Conservation (phyloP, 2,113 vertebrate genomes). For the Proteles cristata region DNA sequence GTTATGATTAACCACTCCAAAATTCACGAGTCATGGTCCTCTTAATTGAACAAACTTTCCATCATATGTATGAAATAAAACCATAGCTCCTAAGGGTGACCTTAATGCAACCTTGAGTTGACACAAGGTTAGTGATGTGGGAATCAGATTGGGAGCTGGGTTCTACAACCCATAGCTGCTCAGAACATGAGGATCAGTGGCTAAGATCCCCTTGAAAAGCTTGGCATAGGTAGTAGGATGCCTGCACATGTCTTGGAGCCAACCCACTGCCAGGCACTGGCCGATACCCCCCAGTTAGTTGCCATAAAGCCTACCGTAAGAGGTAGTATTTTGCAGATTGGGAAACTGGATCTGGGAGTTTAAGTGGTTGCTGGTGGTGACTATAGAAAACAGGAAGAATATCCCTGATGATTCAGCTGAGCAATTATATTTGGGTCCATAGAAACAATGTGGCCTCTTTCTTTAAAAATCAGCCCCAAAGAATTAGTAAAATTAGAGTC, state of each 20-base stretch:
- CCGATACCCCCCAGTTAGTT: neutral
- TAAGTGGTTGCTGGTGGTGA: neutral
- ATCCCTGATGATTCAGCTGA: neutral
- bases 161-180: neutral
- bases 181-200: neutral
- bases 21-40: neutral
- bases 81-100: neutral
- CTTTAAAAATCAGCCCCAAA: neutral
- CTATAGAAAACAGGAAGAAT: neutral
- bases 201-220: neutral
- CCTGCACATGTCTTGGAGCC: neutral
- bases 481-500: neutral
- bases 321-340: neutral
- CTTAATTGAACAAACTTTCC: constrained; percentile 1
- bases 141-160: neutral
- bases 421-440: neutral
- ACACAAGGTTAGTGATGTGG: neutral
- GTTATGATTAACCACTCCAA: constrained; percentile 49
- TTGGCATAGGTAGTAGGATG: rapidly evolving
- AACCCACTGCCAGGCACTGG: neutral
- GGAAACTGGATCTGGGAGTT: neutral
- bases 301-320: neutral
- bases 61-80: neutral
- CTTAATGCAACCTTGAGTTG: constrained; percentile 2
- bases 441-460: neutral